Evolutionary conservation across 2,797 vertebrate genomes (phyloP), one percentile per base, ranked within the genome.

Genomic region (Characodon lateralis): DNA sequence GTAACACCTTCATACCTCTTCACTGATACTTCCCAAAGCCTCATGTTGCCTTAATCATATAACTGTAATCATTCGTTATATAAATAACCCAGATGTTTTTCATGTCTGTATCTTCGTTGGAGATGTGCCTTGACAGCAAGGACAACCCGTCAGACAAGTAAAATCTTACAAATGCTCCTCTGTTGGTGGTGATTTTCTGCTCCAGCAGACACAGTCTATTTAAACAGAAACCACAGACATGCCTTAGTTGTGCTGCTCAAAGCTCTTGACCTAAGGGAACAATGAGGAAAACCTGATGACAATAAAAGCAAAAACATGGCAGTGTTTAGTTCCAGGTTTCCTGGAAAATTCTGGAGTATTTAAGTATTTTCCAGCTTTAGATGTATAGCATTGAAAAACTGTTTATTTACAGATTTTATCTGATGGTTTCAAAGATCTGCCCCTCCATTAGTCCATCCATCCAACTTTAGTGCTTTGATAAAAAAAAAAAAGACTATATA

Each of bases 111-210:
- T 53, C 16, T 22, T 53, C 0, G 51, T 53, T 10, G 18, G 51
- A 53, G 51, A 22, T 22, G 51, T 84, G 77, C 58, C 53, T 71
- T 26, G 80, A 58, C 76, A 61, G 76, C 10, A 1, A 51, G 73
- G 55, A 74, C 46, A 76, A 41, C 63, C 78, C 63, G 59, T 73
- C 46, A 41, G 74, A 87, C 72, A 59, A 74, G 78, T 73, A 78
- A 80, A 80, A 81, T 28, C 26, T 77, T 51, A 80, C 76, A 78
- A 89, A 86, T 77, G 78, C 75, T 77, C 22, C 56, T 79, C 76
- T 73, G 76, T 79, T 53, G 59, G 83, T 73, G 73, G 68, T 5
- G 58, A 13, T 74, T 74, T 75, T 71, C 76, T 2, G 31, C 76
- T 87, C 53, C n/a, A 73, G 5, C 70, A 35, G 73, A 22, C 59